Percentiles rank a stretch among this genome's conserved stretches.
Evolutionary conservation across 1,140 invertebrate species (phyloP).

Genomic region (Lordiphosa mommai): DNA sequence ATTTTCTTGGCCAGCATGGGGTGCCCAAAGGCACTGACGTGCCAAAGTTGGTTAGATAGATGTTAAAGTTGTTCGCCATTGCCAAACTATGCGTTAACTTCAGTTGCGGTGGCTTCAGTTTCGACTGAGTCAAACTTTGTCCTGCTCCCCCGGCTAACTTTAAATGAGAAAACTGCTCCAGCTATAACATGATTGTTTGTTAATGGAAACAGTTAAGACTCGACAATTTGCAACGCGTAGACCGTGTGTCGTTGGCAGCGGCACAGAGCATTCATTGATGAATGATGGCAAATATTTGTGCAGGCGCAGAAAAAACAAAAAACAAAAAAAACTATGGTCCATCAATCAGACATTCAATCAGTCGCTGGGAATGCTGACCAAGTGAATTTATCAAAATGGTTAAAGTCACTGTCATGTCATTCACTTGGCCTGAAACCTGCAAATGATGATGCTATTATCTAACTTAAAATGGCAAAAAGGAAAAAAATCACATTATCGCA

Average conservation of each 20-base stretch:
- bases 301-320: slow-evolving; percentile 15
- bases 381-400: background rate
- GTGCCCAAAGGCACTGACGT: slow-evolving; percentile 29
- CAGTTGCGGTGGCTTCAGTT: slow-evolving; percentile 18
- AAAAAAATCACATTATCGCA: slow-evolving; percentile 45
- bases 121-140: slow-evolving; percentile 18
- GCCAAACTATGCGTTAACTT: slow-evolving; percentile 26
- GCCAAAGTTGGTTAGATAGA: slow-evolving; percentile 60
- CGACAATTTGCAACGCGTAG: slow-evolving; percentile 26
- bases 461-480: slow-evolving; percentile 27
- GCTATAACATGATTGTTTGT: background rate
- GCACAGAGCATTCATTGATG: slow-evolving; percentile 33
- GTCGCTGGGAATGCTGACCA: slow-evolving; percentile 39
- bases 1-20: slow-evolving; percentile 44
- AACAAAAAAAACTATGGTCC: slow-evolving; percentile 16
- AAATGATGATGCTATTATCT: slow-evolving; percentile 10
- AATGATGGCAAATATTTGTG: slow-evolving; percentile 48
- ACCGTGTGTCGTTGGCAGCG: slow-evolving; percentile 33
- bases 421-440: slow-evolving; percentile 31
- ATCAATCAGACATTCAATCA: slow-evolving; percentile 50
- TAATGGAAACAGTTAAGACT: slow-evolving; percentile 36
- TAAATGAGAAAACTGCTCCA: slow-evolving; percentile 34
- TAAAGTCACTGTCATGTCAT: slow-evolving; percentile 32
- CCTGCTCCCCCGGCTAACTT: slow-evolving; percentile 11
- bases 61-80: slow-evolving; percentile 34